Conservation (phyloP, 2,113 vertebrate genomes). For the Mustela lutreola region DNA sequence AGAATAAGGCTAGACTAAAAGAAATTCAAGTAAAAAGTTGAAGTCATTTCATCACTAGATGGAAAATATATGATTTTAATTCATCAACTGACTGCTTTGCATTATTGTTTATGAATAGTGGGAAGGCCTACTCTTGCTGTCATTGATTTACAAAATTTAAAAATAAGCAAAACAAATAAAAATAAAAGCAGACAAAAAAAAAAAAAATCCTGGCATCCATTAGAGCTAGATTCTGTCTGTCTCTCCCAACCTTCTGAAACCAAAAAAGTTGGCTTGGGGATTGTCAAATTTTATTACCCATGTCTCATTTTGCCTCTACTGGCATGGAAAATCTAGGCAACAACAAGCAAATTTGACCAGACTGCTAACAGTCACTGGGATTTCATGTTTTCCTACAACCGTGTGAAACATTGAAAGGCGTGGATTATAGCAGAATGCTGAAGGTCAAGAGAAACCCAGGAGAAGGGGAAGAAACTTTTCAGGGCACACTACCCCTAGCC, state of each 20-base stretch:
- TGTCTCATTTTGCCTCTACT: background rate
- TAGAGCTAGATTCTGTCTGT: background rate
- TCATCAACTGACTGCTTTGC: background rate
- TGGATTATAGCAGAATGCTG: background rate
- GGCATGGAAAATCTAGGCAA: background rate
- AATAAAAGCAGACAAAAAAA: background rate
- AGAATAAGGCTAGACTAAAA: background rate
- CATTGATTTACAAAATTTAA: background rate
- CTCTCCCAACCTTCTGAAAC: background rate
- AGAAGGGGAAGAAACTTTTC: background rate
- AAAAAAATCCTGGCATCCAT: background rate
- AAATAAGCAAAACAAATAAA: background rate
- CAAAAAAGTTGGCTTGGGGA: background rate
- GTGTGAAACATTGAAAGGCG: background rate
- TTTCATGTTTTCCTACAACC: background rate
- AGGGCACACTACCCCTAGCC: rapidly evolving
- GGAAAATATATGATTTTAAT: background rate
- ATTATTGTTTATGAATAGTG: background rate
- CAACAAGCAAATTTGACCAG: background rate
- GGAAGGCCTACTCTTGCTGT: background rate
- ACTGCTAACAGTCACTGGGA: background rate
- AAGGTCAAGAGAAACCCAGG: background rate
- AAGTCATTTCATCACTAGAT: background rate
- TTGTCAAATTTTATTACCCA: background rate
- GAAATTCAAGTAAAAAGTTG: background rate